Evolutionary conservation across 2,888 invertebrate species (phyloP).

Genomic region (Julus scanicus): DNA sequence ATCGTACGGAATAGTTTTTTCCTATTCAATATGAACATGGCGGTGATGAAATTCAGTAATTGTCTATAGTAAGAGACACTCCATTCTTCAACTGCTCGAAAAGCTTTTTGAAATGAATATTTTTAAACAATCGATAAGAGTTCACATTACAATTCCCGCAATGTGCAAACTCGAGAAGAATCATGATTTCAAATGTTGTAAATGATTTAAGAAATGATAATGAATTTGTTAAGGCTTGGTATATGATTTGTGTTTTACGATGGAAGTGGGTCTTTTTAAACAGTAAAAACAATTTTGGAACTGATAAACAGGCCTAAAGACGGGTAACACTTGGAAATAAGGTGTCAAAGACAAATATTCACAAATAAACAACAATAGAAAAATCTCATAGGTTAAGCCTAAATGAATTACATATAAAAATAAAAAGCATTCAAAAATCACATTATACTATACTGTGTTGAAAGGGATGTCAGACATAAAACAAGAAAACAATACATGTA

Average conservation of each 20-base stretch:
- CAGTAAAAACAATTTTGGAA: background rate
- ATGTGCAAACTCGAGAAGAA: too few species aligned
- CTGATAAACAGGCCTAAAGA: background rate
- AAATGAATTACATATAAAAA: background rate
- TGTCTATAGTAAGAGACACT: too few species aligned
- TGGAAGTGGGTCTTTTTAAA: background rate
- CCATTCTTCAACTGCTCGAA: background rate
- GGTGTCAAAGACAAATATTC: background rate
- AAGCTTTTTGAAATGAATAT: background rate
- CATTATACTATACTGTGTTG: background rate
- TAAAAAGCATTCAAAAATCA: background rate
- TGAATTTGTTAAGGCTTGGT: background rate
- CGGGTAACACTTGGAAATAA: background rate
- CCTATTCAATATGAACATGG: background rate
- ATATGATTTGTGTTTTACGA: background rate
- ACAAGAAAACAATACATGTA: background rate
- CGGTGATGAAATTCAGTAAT: background rate
- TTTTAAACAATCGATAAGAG: background rate
- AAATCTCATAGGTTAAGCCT: background rate
- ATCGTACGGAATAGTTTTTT: background rate
- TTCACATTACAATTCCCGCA: too few species aligned
- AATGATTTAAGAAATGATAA: background rate
- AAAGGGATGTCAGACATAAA: background rate
- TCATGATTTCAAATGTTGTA: background rate
- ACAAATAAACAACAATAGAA: background rate